These are phyloP conservation scores for Siderastrea radians DNA, from an alignment of 92 coral and sea anemone genomes.

Conservation along the genomic window DNA sequence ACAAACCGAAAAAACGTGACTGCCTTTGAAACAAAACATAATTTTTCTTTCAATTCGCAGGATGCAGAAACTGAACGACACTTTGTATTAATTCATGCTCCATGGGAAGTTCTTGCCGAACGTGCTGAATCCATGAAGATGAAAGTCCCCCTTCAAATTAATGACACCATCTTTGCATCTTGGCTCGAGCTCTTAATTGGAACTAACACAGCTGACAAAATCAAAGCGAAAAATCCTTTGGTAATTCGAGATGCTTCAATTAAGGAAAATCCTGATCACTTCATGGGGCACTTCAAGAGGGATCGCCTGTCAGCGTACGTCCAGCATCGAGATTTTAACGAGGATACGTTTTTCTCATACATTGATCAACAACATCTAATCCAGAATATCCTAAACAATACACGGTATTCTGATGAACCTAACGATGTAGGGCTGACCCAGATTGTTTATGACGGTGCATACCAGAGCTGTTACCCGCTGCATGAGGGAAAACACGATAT, in stretches of 20 bases:
- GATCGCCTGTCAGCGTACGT: slow-evolving; percentile 64
- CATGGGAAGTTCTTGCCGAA: slow-evolving; percentile 75
- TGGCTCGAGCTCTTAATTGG: slow-evolving; percentile 73
- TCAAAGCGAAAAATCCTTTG: slow-evolving; percentile 75
- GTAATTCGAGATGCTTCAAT: slow-evolving; percentile 65
- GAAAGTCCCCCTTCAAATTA: slow-evolving; percentile 81
- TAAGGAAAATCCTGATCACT: slow-evolving; percentile 57
- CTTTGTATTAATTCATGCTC: slow-evolving; percentile 87
- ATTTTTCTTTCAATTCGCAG: neutral
- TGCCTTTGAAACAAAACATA: too few relatives aligned
- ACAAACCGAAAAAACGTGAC: too few relatives aligned
- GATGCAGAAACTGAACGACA: slow-evolving; percentile 61
- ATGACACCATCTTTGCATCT: slow-evolving; percentile 69
- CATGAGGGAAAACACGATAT: slow-evolving; percentile 81
- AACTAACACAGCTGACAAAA: slow-evolving; percentile 31
- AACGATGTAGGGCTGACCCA: slow-evolving; percentile 70
- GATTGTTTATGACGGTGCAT: slow-evolving; percentile 76
- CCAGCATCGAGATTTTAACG: slow-evolving; percentile 27
- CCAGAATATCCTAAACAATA: slow-evolving; percentile 63
- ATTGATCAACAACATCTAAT: slow-evolving; percentile 68
- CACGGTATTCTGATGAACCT: slow-evolving; percentile 68
- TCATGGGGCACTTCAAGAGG: slow-evolving; percentile 82
- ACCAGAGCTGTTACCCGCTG: slow-evolving; percentile 66
- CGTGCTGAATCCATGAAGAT: slow-evolving; percentile 82
- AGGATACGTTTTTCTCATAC: slow-evolving; percentile 72